Conservation (phyloP, 1,140 invertebrate genomes). For the Drosophila tristis region DNA sequence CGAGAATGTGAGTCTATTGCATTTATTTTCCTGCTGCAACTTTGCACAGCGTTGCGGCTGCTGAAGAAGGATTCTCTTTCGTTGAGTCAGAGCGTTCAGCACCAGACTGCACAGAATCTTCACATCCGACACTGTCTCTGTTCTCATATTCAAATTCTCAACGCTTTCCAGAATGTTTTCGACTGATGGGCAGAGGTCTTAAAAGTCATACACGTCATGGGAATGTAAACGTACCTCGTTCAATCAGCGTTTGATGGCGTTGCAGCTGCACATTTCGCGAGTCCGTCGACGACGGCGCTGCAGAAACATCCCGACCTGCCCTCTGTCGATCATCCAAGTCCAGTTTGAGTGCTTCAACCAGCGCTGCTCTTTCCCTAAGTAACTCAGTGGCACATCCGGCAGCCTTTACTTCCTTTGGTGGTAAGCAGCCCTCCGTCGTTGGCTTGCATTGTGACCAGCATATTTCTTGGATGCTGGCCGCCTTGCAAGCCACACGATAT, state of each 20-base stretch:
- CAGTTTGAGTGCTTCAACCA: not conserved
- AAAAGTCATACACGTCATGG: not conserved
- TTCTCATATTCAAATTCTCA: conserved; percentile 14
- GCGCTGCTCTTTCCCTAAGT: not conserved
- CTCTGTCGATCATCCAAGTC: not conserved
- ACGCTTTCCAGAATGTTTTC: conserved; percentile 20
- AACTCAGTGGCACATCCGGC: not conserved
- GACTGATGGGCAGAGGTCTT: conserved; percentile 15
- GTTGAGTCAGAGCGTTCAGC: conserved; percentile 5
- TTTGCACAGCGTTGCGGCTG: no score
- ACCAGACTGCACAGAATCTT: conserved; percentile 27
- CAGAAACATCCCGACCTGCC: not conserved
- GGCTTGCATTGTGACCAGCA: conserved; percentile 35
- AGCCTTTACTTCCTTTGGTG: not conserved
- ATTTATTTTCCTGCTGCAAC: no score
- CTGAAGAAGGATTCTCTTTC: not conserved
- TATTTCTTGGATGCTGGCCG: conserved; percentile 21
- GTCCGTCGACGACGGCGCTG: not conserved
- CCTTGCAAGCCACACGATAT: conserved; percentile 20
- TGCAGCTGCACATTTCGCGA: not conserved
- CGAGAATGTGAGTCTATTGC: no score
- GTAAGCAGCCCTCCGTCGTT: not conserved
- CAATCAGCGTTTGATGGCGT: conserved; percentile 3
- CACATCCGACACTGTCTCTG: conserved; percentile 4
- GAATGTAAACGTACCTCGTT: not conserved